phyloP scores from a whole-genome alignment of 2,797 vertebrate genomes.

The Xenopus petersii region DNA sequence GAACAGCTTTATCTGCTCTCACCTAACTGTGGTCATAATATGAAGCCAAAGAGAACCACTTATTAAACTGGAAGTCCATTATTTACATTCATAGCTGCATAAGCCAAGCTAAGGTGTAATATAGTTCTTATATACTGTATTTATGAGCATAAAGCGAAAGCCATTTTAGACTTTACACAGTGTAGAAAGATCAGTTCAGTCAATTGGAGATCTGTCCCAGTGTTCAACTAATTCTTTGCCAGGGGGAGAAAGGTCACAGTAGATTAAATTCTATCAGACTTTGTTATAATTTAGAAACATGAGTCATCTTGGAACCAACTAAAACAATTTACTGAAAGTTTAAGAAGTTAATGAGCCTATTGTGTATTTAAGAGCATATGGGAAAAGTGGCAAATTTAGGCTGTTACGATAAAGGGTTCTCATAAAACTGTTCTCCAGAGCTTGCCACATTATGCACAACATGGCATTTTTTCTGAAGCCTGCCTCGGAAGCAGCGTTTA shows the following conservation, averaged over 20 bases:
- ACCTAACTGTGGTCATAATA: no score
- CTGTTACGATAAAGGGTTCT: neutral
- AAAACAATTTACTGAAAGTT: slow-evolving; percentile 22
- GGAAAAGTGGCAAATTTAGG: neutral
- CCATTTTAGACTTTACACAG: slow-evolving; percentile 20
- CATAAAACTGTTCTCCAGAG: neutral
- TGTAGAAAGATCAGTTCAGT: slow-evolving; percentile 31
- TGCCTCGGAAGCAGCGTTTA: no score
- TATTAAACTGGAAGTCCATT: no score
- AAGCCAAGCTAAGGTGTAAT: neutral
- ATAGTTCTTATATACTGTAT: slow-evolving; percentile 11
- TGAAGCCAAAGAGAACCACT: no score
- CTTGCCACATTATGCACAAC: neutral
- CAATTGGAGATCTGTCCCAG: slow-evolving; percentile 25
- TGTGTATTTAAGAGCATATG: slow-evolving; percentile 10
- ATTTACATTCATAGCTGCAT: no score
- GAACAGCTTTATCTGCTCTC: no score
- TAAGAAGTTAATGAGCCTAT: slow-evolving; percentile 11
- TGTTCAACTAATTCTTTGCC: slow-evolving; percentile 16
- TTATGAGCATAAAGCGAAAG: slow-evolving; percentile 16
- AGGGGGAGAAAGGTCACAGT: slow-evolving; percentile 35
- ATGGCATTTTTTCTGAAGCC: neutral
- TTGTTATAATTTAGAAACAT: slow-evolving; percentile 32
- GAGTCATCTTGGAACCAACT: slow-evolving; percentile 39
- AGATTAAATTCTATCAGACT: slow-evolving; percentile 41